Conservation (phyloP, 2,113 vertebrate genomes). For the Cettia cetti region DNA sequence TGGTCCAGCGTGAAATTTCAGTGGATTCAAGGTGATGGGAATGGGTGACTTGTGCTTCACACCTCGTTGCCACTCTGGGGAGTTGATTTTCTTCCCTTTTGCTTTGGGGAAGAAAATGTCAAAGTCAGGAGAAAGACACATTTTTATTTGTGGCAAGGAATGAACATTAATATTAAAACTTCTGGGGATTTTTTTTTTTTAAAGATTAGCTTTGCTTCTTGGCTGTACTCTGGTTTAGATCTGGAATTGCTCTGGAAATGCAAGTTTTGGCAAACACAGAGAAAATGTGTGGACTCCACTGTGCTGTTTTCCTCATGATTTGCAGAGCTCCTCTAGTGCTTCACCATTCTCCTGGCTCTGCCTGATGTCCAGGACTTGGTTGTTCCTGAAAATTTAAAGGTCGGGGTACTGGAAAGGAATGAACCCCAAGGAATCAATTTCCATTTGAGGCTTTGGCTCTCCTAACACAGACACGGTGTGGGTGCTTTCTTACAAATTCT, state of each 20-base stretch:
- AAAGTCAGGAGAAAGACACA: background rate
- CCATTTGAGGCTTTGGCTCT: background rate
- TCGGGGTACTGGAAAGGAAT: background rate
- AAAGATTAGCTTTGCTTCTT: background rate
- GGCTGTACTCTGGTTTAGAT: background rate
- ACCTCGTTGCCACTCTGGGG: background rate
- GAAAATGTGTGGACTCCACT: background rate
- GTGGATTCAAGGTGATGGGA: background rate
- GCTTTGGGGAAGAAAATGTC: background rate
- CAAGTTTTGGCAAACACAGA: background rate
- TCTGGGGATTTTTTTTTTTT: background rate
- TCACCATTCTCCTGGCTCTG: background rate
- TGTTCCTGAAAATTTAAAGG: background rate
- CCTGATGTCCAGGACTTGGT: background rate
- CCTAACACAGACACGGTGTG: accelerated
- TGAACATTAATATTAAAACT: background rate
- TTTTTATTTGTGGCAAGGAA: background rate
- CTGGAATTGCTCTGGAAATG: background rate
- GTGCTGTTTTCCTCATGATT: background rate
- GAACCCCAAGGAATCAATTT: background rate
- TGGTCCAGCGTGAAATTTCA: accelerated
- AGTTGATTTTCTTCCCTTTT: background rate
- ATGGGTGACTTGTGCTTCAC: background rate
- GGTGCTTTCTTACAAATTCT: no score
- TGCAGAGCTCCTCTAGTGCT: background rate